phyloP scores from a whole-genome alignment of 1,140 invertebrate species.

The Ganaspis sp. region DNA sequence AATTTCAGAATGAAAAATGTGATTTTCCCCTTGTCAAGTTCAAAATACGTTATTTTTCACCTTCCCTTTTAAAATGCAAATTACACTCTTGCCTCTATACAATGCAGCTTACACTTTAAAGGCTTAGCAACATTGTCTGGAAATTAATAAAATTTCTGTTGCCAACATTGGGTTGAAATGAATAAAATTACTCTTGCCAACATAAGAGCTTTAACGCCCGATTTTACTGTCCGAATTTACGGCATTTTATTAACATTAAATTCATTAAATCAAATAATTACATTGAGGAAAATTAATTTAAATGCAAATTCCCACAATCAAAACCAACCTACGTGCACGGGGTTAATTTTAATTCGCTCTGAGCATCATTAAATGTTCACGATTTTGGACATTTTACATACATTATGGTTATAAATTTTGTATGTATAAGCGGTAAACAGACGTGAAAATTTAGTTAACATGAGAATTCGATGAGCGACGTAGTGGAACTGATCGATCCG shows the following conservation, averaged over 20 bases:
- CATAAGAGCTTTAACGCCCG: not conserved
- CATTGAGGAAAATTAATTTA: slow-evolving; percentile 25
- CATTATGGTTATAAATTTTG: slow-evolving; percentile 20
- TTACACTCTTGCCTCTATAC: too few relatives aligned
- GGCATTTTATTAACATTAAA: slow-evolving; percentile 21
- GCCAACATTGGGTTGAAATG: not conserved
- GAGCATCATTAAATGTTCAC: slow-evolving; percentile 25
- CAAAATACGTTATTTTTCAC: not conserved
- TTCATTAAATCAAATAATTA: not conserved
- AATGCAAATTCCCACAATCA: slow-evolving; percentile 25
- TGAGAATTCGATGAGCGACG: not conserved
- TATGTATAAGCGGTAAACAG: slow-evolving; percentile 12
- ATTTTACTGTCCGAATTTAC: not conserved
- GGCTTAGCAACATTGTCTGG: too few relatives aligned
- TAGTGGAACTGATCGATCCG: not conserved
- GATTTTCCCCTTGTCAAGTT: not conserved
- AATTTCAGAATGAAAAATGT: not conserved
- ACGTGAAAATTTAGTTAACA: slow-evolving; percentile 17
- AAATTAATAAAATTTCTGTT: not conserved
- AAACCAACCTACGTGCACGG: slow-evolving; percentile 11
- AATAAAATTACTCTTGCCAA: not conserved
- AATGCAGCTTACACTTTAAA: too few relatives aligned
- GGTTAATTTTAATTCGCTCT: slow-evolving; percentile 23
- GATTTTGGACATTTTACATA: slow-evolving; percentile 8
- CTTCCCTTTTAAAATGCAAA: not conserved